Evolutionary conservation across 2,888 invertebrate species (phyloP), one percentile per base, ranked within the genome.

Genomic region (Ophion obscuratus): DNA sequence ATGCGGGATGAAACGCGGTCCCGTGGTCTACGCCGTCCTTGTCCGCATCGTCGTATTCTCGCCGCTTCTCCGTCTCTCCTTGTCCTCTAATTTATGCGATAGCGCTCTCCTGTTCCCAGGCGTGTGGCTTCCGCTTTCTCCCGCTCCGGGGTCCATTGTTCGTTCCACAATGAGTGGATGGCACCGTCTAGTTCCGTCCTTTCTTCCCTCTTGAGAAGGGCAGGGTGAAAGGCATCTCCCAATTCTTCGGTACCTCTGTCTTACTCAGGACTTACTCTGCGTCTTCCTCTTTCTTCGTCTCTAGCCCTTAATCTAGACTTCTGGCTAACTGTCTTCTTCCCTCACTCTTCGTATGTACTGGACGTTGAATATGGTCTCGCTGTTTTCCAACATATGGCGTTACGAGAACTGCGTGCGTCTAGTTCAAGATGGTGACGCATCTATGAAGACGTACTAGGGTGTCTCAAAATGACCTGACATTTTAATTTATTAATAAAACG

Each of bases 41-140:
- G 57, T 75, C 66, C 61, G 24, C 27, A 24, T 11, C 66, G 36
- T 66, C 66, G 47, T 47, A 14, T 4, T 47, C 47, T 47, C 14
- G 11, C 14, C 47, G 0, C 11, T 47, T 14, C 14, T 14, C 36
- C 6, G 61, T 31, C 31, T 66, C 27, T 66, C 27, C 31, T 31
- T 76, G 80, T 87, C 88, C 81, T 88, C 88, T 91, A 92, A 92
- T 92, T 91, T 92, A 92, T 92, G 91, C 90, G 90, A 90, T 90
- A 90, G 89, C 88, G 89, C 89, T 79, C 74, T 71, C 74, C 2
- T 61, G 47, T 81, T 80, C 84, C 83, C 88, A 88, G 89, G 89
- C 62, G 24, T 90, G 88, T 84, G 74, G 83, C 89, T 85, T 89
- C 89, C 79, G 80, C 85, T 84, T 90, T 89, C 89, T 91, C 68